A percentile compares a stretch with the other conserved stretches of the same genome.
phyloP scores from a whole-genome alignment of 2,113 vertebrate species.

The Rhipidura dahli region DNA sequence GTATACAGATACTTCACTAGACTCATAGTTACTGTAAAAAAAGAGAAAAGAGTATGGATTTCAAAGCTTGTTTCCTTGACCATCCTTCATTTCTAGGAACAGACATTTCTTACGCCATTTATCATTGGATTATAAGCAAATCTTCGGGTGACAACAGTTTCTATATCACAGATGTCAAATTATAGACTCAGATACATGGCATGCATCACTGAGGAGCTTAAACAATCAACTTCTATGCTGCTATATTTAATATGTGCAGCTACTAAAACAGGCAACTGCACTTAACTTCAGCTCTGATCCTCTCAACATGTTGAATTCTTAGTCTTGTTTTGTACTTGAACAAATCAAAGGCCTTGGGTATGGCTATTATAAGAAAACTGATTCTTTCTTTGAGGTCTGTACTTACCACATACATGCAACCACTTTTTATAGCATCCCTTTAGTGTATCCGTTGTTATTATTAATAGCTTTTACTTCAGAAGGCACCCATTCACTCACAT shows the following conservation, averaged over 20 bases:
- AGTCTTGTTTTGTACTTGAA: not conserved
- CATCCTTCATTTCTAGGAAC: not conserved
- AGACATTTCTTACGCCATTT: not conserved
- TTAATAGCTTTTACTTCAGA: not conserved
- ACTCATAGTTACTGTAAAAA: not conserved
- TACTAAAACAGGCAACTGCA: not conserved
- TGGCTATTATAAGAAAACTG: not conserved
- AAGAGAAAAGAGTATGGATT: not conserved
- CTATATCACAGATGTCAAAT: conserved; percentile 1
- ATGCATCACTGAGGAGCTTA: not conserved
- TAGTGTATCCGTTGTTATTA: not conserved
- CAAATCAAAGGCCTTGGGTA: not conserved
- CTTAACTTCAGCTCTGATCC: not conserved
- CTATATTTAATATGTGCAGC: not conserved
- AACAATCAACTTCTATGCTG: not conserved
- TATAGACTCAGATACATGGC: not conserved
- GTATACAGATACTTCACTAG: not conserved
- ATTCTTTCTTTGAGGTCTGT: not conserved
- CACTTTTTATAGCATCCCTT: not conserved
- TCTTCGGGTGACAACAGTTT: not conserved
- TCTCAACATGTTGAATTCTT: not conserved
- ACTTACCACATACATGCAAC: not conserved
- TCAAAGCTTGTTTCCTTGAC: not conserved
- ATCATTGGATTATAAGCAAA: not conserved
- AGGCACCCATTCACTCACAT: not conserved